phyloP scores from a whole-genome alignment of 2,888 invertebrate species.

The Brachyptera risi region DNA sequence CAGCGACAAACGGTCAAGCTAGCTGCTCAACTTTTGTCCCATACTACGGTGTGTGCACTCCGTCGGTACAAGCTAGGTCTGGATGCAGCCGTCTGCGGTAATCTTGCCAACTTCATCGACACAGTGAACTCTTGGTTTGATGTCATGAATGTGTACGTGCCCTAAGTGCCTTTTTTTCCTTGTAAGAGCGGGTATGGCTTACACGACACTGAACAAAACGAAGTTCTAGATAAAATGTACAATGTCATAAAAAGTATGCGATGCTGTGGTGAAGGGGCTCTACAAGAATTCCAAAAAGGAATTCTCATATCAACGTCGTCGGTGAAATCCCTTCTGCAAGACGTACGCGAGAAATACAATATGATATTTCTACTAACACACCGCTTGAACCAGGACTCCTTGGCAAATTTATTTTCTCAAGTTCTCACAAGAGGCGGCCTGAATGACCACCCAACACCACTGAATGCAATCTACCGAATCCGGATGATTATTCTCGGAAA shows the following conservation, averaged over 20 bases:
- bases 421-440: conserved; percentile 33
- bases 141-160: conserved; percentile 35
- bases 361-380: conserved; percentile 34
- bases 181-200: conserved; percentile 34
- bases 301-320: conserved; percentile 33
- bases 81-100: conserved; percentile 4
- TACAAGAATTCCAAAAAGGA: conserved; percentile 35
- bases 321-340: conserved; percentile 28
- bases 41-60: conserved; percentile 37
- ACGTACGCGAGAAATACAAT: conserved; percentile 25
- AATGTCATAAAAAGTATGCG: conserved; percentile 30
- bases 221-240: conserved; percentile 32
- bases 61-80: conserved; percentile 33
- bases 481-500: conserved; percentile 35
- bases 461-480: conserved; percentile 33
- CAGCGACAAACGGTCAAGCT: conserved; percentile 36
- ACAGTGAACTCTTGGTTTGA: conserved; percentile 38
- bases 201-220: conserved; percentile 31
- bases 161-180: conserved; percentile 6
- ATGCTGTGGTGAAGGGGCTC: conserved; percentile 31
- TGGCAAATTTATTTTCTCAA: conserved; percentile 34
- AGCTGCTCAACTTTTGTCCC: conserved; percentile 37
- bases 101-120: conserved; percentile 36
- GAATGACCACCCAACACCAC: conserved; percentile 35
- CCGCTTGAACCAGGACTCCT: conserved; percentile 34